Percentiles rank a stretch among this genome's conserved stretches.
Evolutionary conservation across 2,113 vertebrate genomes (phyloP).

Genomic region (Labeo rohita): DNA sequence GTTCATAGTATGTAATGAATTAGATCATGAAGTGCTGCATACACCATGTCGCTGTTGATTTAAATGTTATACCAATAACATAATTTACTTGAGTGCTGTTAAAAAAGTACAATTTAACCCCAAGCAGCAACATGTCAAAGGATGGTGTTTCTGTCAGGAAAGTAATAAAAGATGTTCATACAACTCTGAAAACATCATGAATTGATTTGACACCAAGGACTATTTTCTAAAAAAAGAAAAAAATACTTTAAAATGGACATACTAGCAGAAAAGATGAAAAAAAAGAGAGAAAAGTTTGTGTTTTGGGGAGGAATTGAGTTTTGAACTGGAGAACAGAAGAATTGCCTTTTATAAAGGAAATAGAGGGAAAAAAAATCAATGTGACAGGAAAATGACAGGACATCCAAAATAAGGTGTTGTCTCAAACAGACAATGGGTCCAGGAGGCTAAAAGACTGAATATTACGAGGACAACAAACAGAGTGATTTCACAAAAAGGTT

Average conservation of each 20-base stretch:
- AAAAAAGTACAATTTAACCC: neutral
- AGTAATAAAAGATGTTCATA: neutral
- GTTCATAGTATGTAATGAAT: too few relatives aligned
- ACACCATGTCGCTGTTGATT: neutral
- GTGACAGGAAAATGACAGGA: conserved; percentile 15
- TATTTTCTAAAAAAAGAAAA: neutral
- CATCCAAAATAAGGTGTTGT: neutral
- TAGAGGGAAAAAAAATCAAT: neutral
- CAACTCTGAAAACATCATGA: neutral
- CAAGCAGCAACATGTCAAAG: neutral
- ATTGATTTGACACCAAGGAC: neutral
- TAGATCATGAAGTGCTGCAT: neutral
- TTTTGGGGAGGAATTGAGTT: neutral
- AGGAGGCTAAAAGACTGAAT: neutral
- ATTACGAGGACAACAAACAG: neutral
- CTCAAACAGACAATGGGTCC: neutral
- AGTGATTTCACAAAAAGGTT: neutral
- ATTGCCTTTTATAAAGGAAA: neutral
- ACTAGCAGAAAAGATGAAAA: too few relatives aligned
- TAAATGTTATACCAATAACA: neutral
- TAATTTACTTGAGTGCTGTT: neutral
- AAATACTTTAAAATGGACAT: neutral
- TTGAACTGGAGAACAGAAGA: conserved; percentile 1
- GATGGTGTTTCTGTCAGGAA: neutral
- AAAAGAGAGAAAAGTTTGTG: neutral